Percentiles rank a stretch among this genome's conserved stretches.
These are phyloP conservation scores for Idris sp. DNA, from an alignment of 1,140 invertebrate genomes.

Conservation along the genomic window DNA sequence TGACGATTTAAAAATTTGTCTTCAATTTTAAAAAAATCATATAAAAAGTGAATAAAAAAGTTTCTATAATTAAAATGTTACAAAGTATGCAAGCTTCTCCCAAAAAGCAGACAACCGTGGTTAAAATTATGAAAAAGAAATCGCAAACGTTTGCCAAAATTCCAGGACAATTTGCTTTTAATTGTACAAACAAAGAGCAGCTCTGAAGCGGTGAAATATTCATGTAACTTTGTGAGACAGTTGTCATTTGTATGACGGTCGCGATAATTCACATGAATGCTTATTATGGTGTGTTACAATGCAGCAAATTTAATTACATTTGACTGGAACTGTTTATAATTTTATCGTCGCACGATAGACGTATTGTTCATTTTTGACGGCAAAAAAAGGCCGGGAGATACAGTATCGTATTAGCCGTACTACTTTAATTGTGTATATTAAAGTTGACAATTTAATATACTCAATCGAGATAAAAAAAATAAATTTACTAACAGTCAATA, in stretches of 20 bases:
- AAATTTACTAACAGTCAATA: no score
- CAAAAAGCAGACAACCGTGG: no score
- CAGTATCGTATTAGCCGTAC: constrained; percentile 4
- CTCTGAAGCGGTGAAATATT: constrained; percentile 9
- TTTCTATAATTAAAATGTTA: no score
- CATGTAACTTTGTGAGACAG: constrained; percentile 18
- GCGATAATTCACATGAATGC: constrained; percentile 30
- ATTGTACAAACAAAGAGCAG: constrained; percentile 11
- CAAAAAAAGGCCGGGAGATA: constrained; percentile 7
- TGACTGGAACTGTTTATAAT: constrained; percentile 22
- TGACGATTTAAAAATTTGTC: not conserved
- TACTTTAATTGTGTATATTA: no score
- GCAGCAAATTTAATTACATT: constrained; percentile 33
- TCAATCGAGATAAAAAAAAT: no score
- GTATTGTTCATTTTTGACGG: constrained; percentile 25
- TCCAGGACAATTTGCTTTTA: constrained; percentile 10
- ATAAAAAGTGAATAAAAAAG: no score
- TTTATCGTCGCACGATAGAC: constrained; percentile 14
- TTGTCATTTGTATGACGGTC: constrained; percentile 17
- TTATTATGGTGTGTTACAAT: constrained; percentile 25
- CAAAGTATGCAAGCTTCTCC: no score
- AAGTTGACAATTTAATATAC: no score
- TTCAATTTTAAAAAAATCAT: not conserved
- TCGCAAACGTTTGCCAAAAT: not conserved
- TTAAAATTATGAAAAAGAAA: constrained; percentile 1